Percentiles rank a stretch among this genome's conserved stretches.
These are phyloP conservation scores for Speoplatyrhinus poulsoni DNA, from an alignment of 2,113 vertebrate genomes.

Conservation along the genomic window DNA sequence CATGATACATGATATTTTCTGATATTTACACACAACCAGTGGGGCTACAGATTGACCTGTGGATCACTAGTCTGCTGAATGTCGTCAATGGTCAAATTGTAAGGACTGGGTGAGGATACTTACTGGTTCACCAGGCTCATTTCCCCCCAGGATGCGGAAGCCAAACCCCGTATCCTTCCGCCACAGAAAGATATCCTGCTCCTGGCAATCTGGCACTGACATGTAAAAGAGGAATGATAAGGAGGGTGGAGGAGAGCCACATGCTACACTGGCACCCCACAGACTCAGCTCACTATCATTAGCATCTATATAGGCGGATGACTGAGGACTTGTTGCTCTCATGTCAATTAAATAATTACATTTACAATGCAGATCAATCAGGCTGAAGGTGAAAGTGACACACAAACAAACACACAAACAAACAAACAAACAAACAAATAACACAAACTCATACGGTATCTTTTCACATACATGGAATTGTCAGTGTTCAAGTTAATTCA, in stretches of 20 bases:
- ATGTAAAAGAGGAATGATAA: constrained; percentile 35
- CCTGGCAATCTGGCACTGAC: constrained; percentile 96
- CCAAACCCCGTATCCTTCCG: constrained; percentile 98
- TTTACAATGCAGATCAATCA: too few species aligned
- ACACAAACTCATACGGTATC: too few species aligned
- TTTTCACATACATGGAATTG: too few species aligned
- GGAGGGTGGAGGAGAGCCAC: background rate
- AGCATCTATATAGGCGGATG: constrained; percentile 10
- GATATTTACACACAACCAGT: too few species aligned
- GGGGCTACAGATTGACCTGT: too few species aligned
- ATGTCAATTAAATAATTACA: background rate
- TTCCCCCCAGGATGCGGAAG: constrained; percentile 97
- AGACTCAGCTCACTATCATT: constrained; percentile 2
- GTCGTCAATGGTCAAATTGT: background rate
- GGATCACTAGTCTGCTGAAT: too few species aligned
- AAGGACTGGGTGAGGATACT: constrained; percentile 68
- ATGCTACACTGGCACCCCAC: constrained; percentile 6
- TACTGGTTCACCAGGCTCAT: constrained; percentile 97
- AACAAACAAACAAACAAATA: too few species aligned
- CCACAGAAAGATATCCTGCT: constrained; percentile 99
- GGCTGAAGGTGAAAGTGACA: too few species aligned
- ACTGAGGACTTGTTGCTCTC: constrained; percentile 9
- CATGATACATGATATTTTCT: too few species aligned
- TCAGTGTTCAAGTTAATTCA: too few species aligned
- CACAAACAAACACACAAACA: too few species aligned